A percentile compares a stretch with the other conserved stretches of the same genome.
Evolutionary conservation across 2,797 vertebrate genomes (phyloP).

Genomic region (Pithecia hirsuta): DNA sequence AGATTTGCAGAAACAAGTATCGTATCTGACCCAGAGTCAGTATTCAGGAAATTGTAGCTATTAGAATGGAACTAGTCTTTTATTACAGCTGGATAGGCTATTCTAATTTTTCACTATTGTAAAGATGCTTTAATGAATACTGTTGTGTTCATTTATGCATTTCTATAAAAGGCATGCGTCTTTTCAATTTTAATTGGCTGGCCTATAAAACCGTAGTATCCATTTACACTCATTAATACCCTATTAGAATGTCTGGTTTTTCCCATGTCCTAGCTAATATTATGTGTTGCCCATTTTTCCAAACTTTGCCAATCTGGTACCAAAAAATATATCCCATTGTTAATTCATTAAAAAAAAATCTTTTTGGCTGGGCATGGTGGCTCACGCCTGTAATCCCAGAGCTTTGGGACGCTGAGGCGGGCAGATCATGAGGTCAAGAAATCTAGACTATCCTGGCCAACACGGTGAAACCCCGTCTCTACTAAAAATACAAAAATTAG

Average conservation of each 20-base stretch:
- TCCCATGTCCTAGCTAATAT: not conserved
- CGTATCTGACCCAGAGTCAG: not conserved
- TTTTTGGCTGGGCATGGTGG: no score
- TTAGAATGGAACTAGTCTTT: not conserved
- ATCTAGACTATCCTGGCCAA: no score
- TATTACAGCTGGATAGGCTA: not conserved
- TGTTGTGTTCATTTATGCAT: not conserved
- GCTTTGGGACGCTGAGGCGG: no score
- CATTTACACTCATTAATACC: not conserved
- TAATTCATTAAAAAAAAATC: not conserved
- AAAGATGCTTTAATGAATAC: not conserved
- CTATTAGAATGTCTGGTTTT: not conserved
- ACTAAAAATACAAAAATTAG: no score
- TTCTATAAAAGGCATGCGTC: not conserved
- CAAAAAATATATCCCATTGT: not conserved
- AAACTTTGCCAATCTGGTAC: constrained; percentile 12
- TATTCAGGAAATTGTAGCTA: not conserved
- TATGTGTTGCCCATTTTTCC: not conserved
- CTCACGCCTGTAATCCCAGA: no score
- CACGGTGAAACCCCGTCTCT: no score
- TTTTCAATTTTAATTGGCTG: not conserved
- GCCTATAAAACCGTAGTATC: not conserved
- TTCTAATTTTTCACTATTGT: not conserved
- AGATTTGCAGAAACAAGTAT: not conserved
- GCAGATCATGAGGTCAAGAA: no score